phyloP scores from a whole-genome alignment of 2,888 invertebrate species.

The Diaphora mendica region DNA sequence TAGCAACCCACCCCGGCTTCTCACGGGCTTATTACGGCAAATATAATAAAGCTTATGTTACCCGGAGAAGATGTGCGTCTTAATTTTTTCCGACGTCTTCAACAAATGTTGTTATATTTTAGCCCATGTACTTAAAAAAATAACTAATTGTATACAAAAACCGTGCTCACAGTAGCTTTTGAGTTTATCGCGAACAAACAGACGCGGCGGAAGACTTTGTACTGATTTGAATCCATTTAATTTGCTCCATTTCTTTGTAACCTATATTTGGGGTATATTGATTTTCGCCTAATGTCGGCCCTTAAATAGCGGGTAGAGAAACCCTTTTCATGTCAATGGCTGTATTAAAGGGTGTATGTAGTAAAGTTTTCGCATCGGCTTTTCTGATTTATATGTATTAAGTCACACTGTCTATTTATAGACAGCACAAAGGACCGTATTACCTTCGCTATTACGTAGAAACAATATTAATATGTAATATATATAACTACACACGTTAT shows the following conservation, averaged over 20 bases:
- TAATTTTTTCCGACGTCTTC: no score
- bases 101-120: no score
- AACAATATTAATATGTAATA: background rate
- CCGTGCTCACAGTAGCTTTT: no score
- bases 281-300: constrained; percentile 13
- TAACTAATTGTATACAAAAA: no score
- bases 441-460: background rate
- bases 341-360: constrained; percentile 7
- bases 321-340: constrained; percentile 15
- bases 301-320: background rate
- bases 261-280: constrained; percentile 14
- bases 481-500: background rate
- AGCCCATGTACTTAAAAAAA: no score
- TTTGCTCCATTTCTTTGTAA: constrained; percentile 8
- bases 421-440: background rate
- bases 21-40: no score
- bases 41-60: no score
- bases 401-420: background rate
- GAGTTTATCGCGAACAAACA: no score
- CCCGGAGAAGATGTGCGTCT: no score
- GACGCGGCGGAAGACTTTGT: no score
- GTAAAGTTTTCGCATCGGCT: background rate
- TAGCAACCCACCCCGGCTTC: no score
- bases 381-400: background rate
- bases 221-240: background rate